A percentile compares a stretch with the other conserved stretches of the same genome.
phyloP scores from a whole-genome alignment of 2,797 vertebrate species.

The Sebastolobus alascanus region DNA sequence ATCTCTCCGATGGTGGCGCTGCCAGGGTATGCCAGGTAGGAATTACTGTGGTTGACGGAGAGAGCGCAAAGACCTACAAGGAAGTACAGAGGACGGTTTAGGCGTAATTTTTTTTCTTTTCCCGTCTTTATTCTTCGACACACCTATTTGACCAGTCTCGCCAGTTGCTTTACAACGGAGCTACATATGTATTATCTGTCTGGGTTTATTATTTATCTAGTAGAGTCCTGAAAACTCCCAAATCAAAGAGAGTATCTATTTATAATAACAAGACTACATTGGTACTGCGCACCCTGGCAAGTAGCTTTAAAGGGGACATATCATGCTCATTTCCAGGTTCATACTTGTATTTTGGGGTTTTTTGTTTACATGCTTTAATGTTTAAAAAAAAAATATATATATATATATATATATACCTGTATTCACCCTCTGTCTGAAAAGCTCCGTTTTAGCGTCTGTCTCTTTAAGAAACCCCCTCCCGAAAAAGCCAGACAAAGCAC shows the following conservation, averaged over 20 bases:
- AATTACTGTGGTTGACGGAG: constrained; percentile 94
- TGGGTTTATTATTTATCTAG: not conserved
- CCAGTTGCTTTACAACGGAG: not conserved
- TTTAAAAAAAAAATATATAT: too few relatives aligned
- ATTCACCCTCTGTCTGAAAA: too few relatives aligned
- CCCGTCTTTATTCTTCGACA: not conserved
- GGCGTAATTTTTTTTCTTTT: not conserved
- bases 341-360: too few relatives aligned
- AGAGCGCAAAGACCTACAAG: constrained; percentile 93
- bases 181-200: not conserved
- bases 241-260: not conserved
- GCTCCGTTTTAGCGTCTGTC: too few relatives aligned
- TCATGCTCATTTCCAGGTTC: too few relatives aligned
- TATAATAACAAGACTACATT: not conserved
- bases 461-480: rapidly evolving
- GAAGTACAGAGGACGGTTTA: not conserved
- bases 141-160: not conserved
- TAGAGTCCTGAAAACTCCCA: not conserved
- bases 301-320: not conserved
- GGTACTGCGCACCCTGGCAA: not conserved
- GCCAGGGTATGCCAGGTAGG: constrained; percentile 94
- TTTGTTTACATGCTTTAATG: too few relatives aligned
- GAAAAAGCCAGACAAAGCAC: too few relatives aligned
- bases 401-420: too few relatives aligned
- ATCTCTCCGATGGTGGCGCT: constrained; percentile 92